phyloP scores from a whole-genome alignment of 92 coral and sea anemone genomes.

The Heteractis magnifica region DNA sequence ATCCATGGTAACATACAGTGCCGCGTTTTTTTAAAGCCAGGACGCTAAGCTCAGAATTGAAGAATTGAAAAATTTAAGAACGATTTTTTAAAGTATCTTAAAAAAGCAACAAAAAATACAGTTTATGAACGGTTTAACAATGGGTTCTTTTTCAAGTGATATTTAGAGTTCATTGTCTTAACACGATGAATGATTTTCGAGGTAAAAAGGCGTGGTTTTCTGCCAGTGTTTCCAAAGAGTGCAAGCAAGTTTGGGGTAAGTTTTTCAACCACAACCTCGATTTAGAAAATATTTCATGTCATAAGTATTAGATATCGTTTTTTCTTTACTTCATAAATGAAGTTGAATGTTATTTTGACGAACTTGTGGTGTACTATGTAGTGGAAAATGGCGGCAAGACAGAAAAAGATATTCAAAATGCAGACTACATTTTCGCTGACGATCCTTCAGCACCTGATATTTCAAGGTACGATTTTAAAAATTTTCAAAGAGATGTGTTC shows the following conservation, averaged over 20 bases:
- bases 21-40: not conserved
- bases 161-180: not conserved
- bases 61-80: not conserved
- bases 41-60: not conserved
- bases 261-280: not conserved
- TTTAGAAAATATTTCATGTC: not conserved
- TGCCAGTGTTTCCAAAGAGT: slow-evolving; percentile 5
- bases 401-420: not conserved
- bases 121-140: not conserved
- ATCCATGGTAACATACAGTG: not conserved
- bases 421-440: slow-evolving; percentile 20
- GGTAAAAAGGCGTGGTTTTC: slow-evolving; percentile 31
- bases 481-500: not conserved
- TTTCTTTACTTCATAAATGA: not conserved
- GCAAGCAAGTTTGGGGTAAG: slow-evolving; percentile 28
- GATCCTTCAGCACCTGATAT: slow-evolving; percentile 9
- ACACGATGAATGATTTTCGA: not conserved
- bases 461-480: not conserved
- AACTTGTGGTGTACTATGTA: not conserved
- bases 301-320: not conserved
- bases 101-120: not conserved
- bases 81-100: not conserved
- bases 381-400: slow-evolving; percentile 12
- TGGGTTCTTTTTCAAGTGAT: not conserved
- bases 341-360: not conserved